These are phyloP conservation scores for Arctia plantaginis DNA, from an alignment of 2,888 invertebrate species.

Conservation along the genomic window DNA sequence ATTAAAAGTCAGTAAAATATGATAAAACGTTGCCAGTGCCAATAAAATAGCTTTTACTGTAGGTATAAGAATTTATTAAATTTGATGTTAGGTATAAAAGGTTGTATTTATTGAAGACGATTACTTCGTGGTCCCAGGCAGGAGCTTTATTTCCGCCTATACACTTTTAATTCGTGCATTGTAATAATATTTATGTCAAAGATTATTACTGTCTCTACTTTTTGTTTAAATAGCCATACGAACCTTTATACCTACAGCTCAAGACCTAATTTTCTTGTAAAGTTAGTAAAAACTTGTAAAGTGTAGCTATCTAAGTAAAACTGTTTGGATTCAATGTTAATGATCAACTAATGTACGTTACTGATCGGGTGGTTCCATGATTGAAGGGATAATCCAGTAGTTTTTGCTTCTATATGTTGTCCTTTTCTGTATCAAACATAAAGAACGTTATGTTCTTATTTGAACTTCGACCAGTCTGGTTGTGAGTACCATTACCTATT, in stretches of 20 bases:
- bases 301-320: background rate
- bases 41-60: background rate
- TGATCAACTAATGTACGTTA: background rate
- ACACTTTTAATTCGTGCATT: background rate
- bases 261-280: background rate
- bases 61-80: background rate
- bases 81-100: background rate
- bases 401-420: background rate
- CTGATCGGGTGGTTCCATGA: background rate
- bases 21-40: background rate
- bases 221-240: background rate
- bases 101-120: background rate
- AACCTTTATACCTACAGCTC: background rate
- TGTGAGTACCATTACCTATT: slow-evolving; percentile 27
- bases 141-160: background rate
- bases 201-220: background rate
- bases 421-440: background rate
- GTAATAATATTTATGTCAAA: background rate
- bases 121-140: background rate
- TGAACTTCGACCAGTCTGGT: background rate
- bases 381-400: background rate
- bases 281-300: background rate
- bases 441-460: background rate
- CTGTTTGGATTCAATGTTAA: background rate
- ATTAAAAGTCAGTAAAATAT: background rate